These are phyloP conservation scores for Andricus grossulariae DNA, from an alignment of 1,140 invertebrate genomes.

Conservation along the genomic window DNA sequence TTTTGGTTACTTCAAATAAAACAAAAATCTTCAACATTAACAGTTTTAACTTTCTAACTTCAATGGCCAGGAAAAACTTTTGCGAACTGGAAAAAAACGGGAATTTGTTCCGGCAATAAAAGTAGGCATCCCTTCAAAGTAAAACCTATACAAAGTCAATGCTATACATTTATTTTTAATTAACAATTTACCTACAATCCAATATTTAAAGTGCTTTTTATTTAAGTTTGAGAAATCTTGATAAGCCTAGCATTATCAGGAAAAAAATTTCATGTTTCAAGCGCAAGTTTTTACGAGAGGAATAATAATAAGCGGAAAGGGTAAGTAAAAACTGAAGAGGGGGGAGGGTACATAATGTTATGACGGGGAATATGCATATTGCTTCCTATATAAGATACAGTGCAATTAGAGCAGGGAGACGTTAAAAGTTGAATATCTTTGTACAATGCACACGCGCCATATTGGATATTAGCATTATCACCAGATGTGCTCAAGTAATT, in stretches of 20 bases:
- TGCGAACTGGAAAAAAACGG: too few relatives aligned
- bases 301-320: not conserved
- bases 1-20: too few relatives aligned
- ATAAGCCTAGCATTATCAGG: not conserved
- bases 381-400: slow-evolving; percentile 13
- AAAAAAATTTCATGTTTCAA: not conserved
- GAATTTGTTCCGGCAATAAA: too few relatives aligned
- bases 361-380: not conserved
- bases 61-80: too few relatives aligned
- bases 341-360: slow-evolving; percentile 27
- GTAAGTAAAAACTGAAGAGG: slow-evolving; percentile 6
- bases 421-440: slow-evolving; percentile 39
- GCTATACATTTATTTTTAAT: too few relatives aligned
- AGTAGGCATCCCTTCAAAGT: too few relatives aligned
- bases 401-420: slow-evolving; percentile 40
- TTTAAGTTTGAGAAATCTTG: not conserved
- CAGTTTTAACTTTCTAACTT: too few relatives aligned
- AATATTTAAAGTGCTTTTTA: not conserved
- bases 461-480: slow-evolving; percentile 49
- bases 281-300: not conserved
- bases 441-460: slow-evolving; percentile 38
- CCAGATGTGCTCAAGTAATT: slow-evolving; percentile 53
- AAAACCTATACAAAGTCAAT: too few relatives aligned
- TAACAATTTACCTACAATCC: too few relatives aligned
- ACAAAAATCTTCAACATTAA: too few relatives aligned